These are phyloP conservation scores for Catalaphyllia jardinei DNA, from an alignment of 64 coral and sea anemone genomes.

Conservation along the genomic window DNA sequence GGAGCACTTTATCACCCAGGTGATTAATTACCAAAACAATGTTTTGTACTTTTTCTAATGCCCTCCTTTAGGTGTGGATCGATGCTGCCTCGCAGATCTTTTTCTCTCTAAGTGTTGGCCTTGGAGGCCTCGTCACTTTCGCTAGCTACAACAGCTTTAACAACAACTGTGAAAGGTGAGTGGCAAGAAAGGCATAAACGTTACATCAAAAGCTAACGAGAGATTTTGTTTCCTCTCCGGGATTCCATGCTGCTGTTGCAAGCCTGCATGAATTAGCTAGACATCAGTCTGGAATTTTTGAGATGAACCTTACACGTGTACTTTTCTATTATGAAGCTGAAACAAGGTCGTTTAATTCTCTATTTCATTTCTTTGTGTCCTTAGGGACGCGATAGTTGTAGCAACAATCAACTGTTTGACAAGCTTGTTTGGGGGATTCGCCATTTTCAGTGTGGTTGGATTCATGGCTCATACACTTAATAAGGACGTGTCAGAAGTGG, in stretches of 20 bases:
- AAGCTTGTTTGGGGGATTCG: slow-evolving; percentile 79
- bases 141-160: slow-evolving; percentile 72
- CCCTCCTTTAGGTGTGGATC: slow-evolving; percentile 78
- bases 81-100: slow-evolving; percentile 88
- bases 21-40: not conserved
- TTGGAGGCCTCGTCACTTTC: slow-evolving; percentile 81
- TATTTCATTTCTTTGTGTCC: not conserved
- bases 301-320: too few species aligned
- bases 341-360: too few species aligned
- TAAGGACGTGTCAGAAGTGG: slow-evolving; percentile 58
- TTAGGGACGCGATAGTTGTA: slow-evolving; percentile 47
- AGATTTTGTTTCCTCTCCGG: not conserved
- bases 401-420: slow-evolving; percentile 72
- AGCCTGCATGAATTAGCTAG: too few species aligned
- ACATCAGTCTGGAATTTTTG: too few species aligned
- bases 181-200: too few species aligned
- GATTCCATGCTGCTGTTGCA: not conserved
- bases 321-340: too few species aligned
- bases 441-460: slow-evolving; percentile 74
- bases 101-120: slow-evolving; percentile 78
- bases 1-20: too few species aligned
- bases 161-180: slow-evolving; percentile 85
- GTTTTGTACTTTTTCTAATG: not conserved
- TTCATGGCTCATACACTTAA: slow-evolving; percentile 72
- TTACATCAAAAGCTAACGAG: too few species aligned